Conservation (phyloP, 2,797 vertebrate species). For the Limnodromus scolopaceus region DNA sequence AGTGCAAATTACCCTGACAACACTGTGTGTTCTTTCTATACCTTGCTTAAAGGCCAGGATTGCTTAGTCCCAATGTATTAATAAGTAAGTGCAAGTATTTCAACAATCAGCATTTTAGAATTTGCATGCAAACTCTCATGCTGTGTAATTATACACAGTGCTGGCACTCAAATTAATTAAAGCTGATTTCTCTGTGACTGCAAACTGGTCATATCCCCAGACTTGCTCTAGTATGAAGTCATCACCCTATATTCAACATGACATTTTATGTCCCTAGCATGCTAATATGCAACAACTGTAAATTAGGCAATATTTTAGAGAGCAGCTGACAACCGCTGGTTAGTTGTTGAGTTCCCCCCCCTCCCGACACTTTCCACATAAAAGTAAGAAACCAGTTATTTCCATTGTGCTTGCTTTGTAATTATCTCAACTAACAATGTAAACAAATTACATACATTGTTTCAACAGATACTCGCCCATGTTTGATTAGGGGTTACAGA, state of each 20-base stretch:
- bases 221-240: constrained; percentile 86
- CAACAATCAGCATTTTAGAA: constrained; percentile 84
- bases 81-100: constrained; percentile 80
- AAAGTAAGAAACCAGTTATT: constrained; percentile 81
- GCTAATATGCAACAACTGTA: constrained; percentile 74
- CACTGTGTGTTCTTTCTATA: constrained; percentile 34
- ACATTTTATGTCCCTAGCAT: constrained; percentile 78
- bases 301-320: constrained; percentile 75
- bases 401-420: constrained; percentile 78
- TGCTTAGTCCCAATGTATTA: constrained; percentile 80
- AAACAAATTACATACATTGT: constrained; percentile 83
- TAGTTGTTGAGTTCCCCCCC: constrained; percentile 62
- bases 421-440: constrained; percentile 83
- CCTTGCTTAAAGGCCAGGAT: constrained; percentile 75
- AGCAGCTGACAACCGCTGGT: constrained; percentile 70
- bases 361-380: constrained; percentile 67
- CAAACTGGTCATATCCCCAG: constrained; percentile 84
- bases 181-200: constrained; percentile 84
- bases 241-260: constrained; percentile 87
- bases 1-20: constrained; percentile 74
- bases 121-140: constrained; percentile 84
- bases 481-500: constrained; percentile 83
- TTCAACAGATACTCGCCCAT: constrained; percentile 69
- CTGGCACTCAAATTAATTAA: constrained; percentile 93
- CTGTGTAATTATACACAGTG: constrained; percentile 88